Evolutionary conservation across 64 coral and sea anemone genomes (phyloP), one percentile per base, ranked within the genome.

Genomic region (Pocillopora damicornis): DNA sequence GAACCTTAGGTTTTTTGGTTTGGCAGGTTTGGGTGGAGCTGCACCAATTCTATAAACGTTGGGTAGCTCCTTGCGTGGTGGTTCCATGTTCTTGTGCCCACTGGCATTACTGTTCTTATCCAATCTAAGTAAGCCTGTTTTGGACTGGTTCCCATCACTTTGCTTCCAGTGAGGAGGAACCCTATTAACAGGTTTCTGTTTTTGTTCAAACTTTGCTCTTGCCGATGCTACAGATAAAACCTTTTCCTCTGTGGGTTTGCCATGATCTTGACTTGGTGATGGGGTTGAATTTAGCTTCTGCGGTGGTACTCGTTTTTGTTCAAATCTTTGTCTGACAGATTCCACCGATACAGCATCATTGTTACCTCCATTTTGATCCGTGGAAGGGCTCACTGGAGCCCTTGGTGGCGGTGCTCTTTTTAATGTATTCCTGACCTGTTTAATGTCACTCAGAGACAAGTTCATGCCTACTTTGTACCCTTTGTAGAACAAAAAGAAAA

Each of bases 1-100:
- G 20, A 26, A 72, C 58, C 72, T 85, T n/a, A 85, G 72, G 65
- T 85, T 67, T 26, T 16, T 22, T 22, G 81, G 81, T 85, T 85
- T 85, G 16, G 18, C 18, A 57, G 67, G 67, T 38, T 65, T 85
- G 64, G 14, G 2, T 57, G 81, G 81, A 1, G 81, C 81, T 26
- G 81, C 37, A 14, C 81, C 81, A 37, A 85, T 58, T 72, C 81
- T 71, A 42, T 57, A 72, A 4, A 22, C 3, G 1, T 37, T 63
- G 23, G 37, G 81, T 73, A 85, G 25, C 8, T 38, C 20, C 35
- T 85, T 85, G 0, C 81, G 63, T 2, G 3, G 37, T 14, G 81
- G 81, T n/a, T 85, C 81, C 13, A 11, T 37, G 69, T 26, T 63
- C 9, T 17, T 42, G 37, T 35, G 42, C 42, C 42, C 25, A 5